These are phyloP conservation scores for Catostomus latipinnis DNA, from an alignment of 2,797 vertebrate genomes.

Conservation along the genomic window DNA sequence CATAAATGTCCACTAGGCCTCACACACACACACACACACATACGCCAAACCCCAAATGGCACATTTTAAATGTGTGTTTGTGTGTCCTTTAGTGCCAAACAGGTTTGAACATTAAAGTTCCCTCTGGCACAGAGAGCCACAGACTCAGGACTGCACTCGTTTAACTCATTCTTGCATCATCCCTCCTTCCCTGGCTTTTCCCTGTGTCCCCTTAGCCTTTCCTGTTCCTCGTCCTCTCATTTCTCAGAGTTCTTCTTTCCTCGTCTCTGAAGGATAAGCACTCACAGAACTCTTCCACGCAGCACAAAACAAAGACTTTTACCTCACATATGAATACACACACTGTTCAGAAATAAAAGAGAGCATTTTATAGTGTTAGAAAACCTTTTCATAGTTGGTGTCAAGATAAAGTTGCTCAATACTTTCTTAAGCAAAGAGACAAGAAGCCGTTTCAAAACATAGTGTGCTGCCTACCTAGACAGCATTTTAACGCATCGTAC, in stretches of 20 bases:
- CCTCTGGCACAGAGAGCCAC: conserved; percentile 18
- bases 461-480: too few relatives aligned
- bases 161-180: conserved; percentile 60
- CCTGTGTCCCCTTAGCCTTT: background rate
- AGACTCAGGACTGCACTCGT: conserved; percentile 34
- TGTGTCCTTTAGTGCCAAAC: conserved; percentile 39
- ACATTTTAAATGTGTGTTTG: background rate
- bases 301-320: too few relatives aligned
- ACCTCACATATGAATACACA: background rate
- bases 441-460: too few relatives aligned
- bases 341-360: background rate
- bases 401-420: background rate
- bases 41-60: conserved; percentile 2
- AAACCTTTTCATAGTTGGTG: background rate
- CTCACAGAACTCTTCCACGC: background rate
- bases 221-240: conserved; percentile 1
- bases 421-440: too few relatives aligned
- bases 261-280: background rate
- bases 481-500: too few relatives aligned
- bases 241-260: background rate
- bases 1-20: conserved; percentile 20
- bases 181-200: conserved; percentile 11
- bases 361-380: background rate
- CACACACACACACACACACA: conserved; percentile 32
- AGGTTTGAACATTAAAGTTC: conserved; percentile 45